Evolutionary conservation across 2,888 invertebrate genomes (phyloP), one percentile per base, ranked within the genome.

Genomic region (Piscicola geometra): DNA sequence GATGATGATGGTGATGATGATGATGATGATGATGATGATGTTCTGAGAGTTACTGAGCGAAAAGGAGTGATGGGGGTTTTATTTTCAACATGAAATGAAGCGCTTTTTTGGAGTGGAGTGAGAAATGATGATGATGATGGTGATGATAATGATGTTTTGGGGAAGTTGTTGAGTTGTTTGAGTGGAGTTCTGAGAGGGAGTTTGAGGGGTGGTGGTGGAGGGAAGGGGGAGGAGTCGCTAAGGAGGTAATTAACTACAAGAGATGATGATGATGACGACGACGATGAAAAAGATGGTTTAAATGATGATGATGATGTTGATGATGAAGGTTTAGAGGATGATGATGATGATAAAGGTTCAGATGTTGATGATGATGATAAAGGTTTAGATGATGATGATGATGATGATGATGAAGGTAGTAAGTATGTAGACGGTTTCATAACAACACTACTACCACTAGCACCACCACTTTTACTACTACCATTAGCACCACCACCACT

Each of bases 391-490:
- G 33, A 69, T 35, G 32, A 69, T 41, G 1, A 15, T 0, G n/a
- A 15, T 1, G 30, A 70, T 36, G 5, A 70, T 33, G 0, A 21
- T 33, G 70, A 70, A 5, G 41, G 25, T 3, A 15, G 35, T 33
- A 15, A 25, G 1, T 1, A 70, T 25, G 41, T 33, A n/a, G 21
- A 70, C 1, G 15, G 5, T 60, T n/a, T 3, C 32, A 30, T 30
- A 3, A 12, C n/a, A 9, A 12, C 28, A 30, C 0, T n/a, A 2
- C 9, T 30, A 0, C 87, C 76, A 88, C 89, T 0, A 86, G 85
- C 75, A 83, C 90, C 35, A 89, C 88, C 81, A 85, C 84, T 50
- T 89, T 89, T 82, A 90, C 90, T 81, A 88, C 82, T 28, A 84
- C 88, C 79, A 84, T 90, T 28, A 83, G 84, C 79, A 89, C 89